Base-by-base conservation (phyloP, 2,797 vertebrate genomes). In the Sardinella longiceps region DNA sequence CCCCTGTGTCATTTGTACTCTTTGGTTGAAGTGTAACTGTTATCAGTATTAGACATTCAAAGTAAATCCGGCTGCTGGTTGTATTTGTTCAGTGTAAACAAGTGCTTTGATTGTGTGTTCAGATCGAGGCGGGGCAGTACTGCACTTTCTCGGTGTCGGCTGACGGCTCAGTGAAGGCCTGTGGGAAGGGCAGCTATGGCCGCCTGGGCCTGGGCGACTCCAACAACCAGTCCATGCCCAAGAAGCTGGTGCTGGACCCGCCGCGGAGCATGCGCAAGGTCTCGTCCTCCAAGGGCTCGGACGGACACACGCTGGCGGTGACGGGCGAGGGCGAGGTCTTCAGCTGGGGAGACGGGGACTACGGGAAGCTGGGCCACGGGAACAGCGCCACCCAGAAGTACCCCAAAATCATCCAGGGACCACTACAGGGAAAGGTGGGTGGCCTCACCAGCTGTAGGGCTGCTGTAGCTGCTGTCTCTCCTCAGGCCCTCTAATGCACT, bases 331-430 rank as follows among this genome's bases (percentile, higher is more conserved):
- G 95, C 0, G 96, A 96, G 89, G 90, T 96, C 60, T 96, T 96
- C 93, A 96, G 95, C 92, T 96, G 96, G 95, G 96, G 96, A 0
- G 96, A 96, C 37, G 96, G 95, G 1, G 96, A 96, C 87, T 96
- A 96, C 18, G 95, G 96, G 20, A 96, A 96, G 86, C 94, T 96
- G 86, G 96, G 96, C 28, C 96, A 96, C 30, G 96, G 96, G 11
- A 96, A 96, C 93, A 96, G 96, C 85, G 96, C 96, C 0, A 96
- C 96, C 0, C 96, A 96, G 91, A 96, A 96, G 82, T 96, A 96
- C 90, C 96, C 96, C 30, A 96, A 96, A 89, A 94, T 96, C 0
- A 96, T 96, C 90, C 95, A 96, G 89, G 96, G 96, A 43, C 95
- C 95, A 0, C 92, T 96, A 14, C 92, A 95, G 86, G 96, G 96